A percentile compares a stretch with the other conserved stretches of the same genome.
Evolutionary conservation across 2,888 invertebrate species (phyloP).

Genomic region (Lymantria monacha): DNA sequence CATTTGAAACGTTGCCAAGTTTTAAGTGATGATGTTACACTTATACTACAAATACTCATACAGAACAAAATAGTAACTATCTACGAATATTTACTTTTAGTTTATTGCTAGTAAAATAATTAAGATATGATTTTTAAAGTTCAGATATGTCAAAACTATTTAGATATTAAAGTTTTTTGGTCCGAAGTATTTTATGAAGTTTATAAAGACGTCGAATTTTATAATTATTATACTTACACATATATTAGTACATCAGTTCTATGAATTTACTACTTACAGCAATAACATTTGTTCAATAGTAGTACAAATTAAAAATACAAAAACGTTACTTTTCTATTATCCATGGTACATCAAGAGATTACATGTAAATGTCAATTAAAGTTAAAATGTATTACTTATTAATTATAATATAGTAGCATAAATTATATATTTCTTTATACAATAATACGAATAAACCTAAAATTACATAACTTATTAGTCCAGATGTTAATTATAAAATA

Average conservation of each 20-base stretch:
- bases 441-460: too few relatives aligned
- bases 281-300: background rate
- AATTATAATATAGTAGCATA: too few relatives aligned
- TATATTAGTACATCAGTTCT: background rate
- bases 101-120: constrained; percentile 67
- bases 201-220: constrained; percentile 14
- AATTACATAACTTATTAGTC: too few relatives aligned
- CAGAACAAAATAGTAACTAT: constrained; percentile 38
- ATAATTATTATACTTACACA: background rate
- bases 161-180: constrained; percentile 63
- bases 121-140: constrained; percentile 66
- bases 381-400: too few relatives aligned
- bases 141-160: constrained; percentile 70
- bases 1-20: too few relatives aligned
- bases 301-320: background rate
- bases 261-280: too few relatives aligned
- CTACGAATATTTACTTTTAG: constrained; percentile 41
- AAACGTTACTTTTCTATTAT: background rate
- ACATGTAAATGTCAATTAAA: too few relatives aligned
- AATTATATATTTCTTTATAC: too few relatives aligned
- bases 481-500: too few relatives aligned
- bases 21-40: background rate
- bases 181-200: constrained; percentile 52
- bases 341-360: background rate
- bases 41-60: constrained; percentile 30